Conservation (phyloP, 2,888 invertebrate genomes). For the Syrista parreyssii region DNA sequence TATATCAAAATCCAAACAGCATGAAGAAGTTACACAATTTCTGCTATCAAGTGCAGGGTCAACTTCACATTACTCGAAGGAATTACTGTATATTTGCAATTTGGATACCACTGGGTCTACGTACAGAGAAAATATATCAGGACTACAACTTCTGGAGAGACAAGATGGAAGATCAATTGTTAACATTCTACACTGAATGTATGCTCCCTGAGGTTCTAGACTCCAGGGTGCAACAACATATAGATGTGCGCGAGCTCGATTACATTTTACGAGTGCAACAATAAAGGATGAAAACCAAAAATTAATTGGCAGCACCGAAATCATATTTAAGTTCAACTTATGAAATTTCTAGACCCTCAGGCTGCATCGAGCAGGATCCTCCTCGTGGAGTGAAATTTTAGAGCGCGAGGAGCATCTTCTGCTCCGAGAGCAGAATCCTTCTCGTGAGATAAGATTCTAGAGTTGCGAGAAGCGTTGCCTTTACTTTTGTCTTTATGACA, state of each 20-base stretch:
- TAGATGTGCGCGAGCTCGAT: constrained; percentile 14
- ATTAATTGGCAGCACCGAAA: too few relatives aligned
- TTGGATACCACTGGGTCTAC: constrained; percentile 13
- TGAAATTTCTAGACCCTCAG: too few relatives aligned
- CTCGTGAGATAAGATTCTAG: too few relatives aligned
- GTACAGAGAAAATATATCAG: constrained; percentile 1
- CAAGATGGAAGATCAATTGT: constrained; percentile 1
- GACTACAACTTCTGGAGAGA: constrained; percentile 10
- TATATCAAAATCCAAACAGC: constrained; percentile 8
- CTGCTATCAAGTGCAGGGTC: constrained; percentile 25
- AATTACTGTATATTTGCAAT: constrained; percentile 17
- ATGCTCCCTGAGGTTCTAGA: constrained; percentile 22
- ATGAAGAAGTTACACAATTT: constrained; percentile 21
- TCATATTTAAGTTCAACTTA: too few relatives aligned
- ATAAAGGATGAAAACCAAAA: constrained; percentile 4
- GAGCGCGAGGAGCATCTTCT: too few relatives aligned
- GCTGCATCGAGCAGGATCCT: too few relatives aligned
- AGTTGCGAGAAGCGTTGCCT: too few relatives aligned
- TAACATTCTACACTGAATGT: constrained; percentile 6
- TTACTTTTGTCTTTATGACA: too few relatives aligned
- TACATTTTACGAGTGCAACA: constrained; percentile 18
- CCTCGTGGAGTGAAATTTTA: too few relatives aligned
- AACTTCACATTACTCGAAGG: constrained; percentile 18
- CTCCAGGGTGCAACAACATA: not conserved
- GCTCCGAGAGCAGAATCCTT: too few relatives aligned